phyloP scores from a whole-genome alignment of 2,888 invertebrate species.

The Mylabris sibirica region DNA sequence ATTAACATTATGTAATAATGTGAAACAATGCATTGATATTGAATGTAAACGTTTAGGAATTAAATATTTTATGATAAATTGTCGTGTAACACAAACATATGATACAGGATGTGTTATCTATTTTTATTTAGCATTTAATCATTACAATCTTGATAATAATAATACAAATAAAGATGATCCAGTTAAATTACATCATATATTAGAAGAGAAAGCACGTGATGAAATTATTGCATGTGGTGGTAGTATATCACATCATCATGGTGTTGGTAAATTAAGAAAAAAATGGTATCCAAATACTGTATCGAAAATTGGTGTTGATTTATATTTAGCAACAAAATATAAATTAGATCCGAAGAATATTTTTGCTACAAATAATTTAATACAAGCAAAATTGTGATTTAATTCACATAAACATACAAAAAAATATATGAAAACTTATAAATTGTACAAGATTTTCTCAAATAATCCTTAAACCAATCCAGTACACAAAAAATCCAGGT shows the following conservation, averaged over 20 bases:
- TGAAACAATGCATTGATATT: constrained; percentile 78
- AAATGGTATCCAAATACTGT: constrained; percentile 88
- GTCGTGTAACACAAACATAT: constrained; percentile 94
- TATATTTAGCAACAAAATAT: constrained; percentile 83
- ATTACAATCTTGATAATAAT: constrained; percentile 54
- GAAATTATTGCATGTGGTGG: constrained; percentile 92
- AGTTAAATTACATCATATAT: constrained; percentile 83
- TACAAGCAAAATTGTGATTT: constrained; percentile 54
- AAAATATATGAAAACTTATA: no score
- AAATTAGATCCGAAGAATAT: constrained; percentile 94
- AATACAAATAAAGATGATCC: constrained; percentile 71
- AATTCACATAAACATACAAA: neutral
- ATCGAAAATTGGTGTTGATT: constrained; percentile 78
- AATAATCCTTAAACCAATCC: no score
- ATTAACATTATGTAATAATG: constrained; percentile 83
- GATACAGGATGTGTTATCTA: constrained; percentile 97
- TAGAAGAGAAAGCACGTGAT: constrained; percentile 88
- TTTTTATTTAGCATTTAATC: constrained; percentile 60
- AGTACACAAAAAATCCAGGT: no score
- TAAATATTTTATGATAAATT: constrained; percentile 73
- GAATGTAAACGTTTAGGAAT: constrained; percentile 71
- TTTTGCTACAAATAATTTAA: constrained; percentile 87
- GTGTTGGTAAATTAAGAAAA: constrained; percentile 91
- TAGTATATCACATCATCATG: constrained; percentile 96
- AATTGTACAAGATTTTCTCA: no score